Evolutionary conservation across 2,113 vertebrate species (phyloP).

Genomic region (Tautogolabrus adspersus): DNA sequence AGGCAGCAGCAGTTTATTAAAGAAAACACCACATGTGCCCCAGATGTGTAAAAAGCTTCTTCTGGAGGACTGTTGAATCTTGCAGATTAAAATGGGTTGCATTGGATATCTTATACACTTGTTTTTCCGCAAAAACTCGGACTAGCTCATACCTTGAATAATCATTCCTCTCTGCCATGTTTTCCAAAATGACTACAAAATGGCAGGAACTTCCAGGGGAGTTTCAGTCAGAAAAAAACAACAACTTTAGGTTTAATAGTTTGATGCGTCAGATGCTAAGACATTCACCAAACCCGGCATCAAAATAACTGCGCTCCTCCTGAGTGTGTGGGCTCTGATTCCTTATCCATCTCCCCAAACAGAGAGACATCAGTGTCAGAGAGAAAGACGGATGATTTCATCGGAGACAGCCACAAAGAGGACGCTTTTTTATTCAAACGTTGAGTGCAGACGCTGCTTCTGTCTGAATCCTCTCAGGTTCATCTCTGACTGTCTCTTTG

Average conservation of each 20-base stretch:
- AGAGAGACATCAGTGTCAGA: conserved; percentile 8
- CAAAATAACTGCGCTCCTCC: neutral
- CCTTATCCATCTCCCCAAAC: conserved; percentile 2
- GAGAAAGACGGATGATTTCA: neutral
- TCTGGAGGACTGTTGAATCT: too few relatives aligned
- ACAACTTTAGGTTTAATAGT: neutral
- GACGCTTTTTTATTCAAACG: neutral
- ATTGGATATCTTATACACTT: too few relatives aligned
- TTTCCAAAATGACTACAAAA: neutral
- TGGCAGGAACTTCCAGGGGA: neutral
- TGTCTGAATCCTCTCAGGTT: neutral
- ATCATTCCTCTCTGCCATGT: neutral
- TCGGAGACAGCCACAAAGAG: neutral
- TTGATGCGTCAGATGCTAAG: neutral
- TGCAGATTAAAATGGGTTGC: too few relatives aligned
- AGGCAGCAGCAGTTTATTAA: too few relatives aligned
- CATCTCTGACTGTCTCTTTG: neutral
- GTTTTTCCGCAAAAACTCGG: neutral
- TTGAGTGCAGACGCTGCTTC: neutral
- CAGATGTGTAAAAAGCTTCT: too few relatives aligned
- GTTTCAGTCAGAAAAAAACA: neutral
- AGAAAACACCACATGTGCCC: too few relatives aligned
- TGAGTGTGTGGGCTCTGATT: neutral
- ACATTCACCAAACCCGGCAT: neutral
- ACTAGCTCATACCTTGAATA: neutral